Base-by-base conservation (phyloP, 2,888 invertebrate genomes). In the Sycophila texana region DNA sequence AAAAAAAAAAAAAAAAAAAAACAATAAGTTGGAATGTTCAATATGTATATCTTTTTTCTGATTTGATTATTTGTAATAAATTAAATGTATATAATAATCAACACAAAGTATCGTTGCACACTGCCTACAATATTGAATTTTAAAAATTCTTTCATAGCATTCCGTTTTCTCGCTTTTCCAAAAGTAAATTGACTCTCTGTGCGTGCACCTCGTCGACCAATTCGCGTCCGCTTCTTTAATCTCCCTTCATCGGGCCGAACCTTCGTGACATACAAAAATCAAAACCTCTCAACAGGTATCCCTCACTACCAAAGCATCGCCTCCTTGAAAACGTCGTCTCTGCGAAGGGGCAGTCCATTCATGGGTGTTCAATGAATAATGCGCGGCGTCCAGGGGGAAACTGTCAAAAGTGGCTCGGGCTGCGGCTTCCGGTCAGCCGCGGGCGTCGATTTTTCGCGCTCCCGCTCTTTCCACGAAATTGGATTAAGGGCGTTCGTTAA, bases 401-500 rank as follows among this genome's bases (percentile, higher is more conserved):
- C 7, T 30, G 51, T 53, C 26, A 18, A 51, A 53, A 68, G 26
- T 57, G 57, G 47, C 22, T 70, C n/a, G 16, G 4, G 14, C 2
- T 10, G 14, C 81, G 80, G 85, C 84, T 89, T 89, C 88, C 88
- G 89, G 89, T 87, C 88, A 85, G 82, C 83, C 84, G 83, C 26
- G 26, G 13, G 22, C 74, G 82, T 83, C 18, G 12, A 58, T 12
- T n/a, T 10, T 26, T 22, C 26, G 16, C 18, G 47, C 13, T n/a
- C 16, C 39, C 18, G 53, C 60, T 16, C 79, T 85, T 84, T 85
- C 83, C 83, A 77, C 82, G 79, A 85, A 87, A 89, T 87, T 87
- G 88, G 89, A 88, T 89, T 88, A 89, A 84, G 84, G 84, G 83
- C 83, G 39, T 86, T 86, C 85, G 85, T 88, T 88, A 87, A 85